Evolutionary conservation across 2,888 invertebrate genomes (phyloP).

Genomic region (Aelia acuminata): DNA sequence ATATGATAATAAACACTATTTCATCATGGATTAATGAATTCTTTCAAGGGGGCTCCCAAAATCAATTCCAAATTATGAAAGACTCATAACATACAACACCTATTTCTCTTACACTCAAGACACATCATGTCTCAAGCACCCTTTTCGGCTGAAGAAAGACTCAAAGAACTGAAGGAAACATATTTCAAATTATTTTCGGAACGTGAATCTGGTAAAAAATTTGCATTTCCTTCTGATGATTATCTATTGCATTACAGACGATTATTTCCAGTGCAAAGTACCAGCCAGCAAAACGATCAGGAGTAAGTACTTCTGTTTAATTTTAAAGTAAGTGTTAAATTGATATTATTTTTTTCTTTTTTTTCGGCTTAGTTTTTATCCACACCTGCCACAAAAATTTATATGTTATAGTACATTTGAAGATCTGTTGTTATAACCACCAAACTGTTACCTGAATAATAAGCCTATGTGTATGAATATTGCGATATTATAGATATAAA

Average conservation of each 20-base stretch:
- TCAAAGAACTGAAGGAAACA: conserved; percentile 16
- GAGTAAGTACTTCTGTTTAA: neutral
- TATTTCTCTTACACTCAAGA: neutral
- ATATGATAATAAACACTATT: conserved; percentile 31
- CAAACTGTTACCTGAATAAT: too few relatives aligned
- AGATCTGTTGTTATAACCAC: too few relatives aligned
- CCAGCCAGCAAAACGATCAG: neutral
- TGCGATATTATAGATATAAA: too few relatives aligned
- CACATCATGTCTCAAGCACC: neutral
- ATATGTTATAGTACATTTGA: too few relatives aligned
- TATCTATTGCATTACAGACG: neutral
- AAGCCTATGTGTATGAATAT: too few relatives aligned
- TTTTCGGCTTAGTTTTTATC: too few relatives aligned
- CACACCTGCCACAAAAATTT: too few relatives aligned
- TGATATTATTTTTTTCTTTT: neutral
- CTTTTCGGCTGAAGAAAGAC: conserved; percentile 24
- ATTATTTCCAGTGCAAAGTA: neutral
- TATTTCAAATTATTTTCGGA: conserved; percentile 40
- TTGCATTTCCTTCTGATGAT: neutral
- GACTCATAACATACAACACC: neutral
- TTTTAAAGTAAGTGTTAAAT: neutral
- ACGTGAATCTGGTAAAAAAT: neutral
- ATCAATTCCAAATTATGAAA: conserved; percentile 26
- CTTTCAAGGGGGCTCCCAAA: conserved; percentile 8
- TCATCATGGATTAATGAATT: neutral